Evolutionary conservation across 2,113 vertebrate species (phyloP), one percentile per base, ranked within the genome.

Genomic region (Uria lomvia): DNA sequence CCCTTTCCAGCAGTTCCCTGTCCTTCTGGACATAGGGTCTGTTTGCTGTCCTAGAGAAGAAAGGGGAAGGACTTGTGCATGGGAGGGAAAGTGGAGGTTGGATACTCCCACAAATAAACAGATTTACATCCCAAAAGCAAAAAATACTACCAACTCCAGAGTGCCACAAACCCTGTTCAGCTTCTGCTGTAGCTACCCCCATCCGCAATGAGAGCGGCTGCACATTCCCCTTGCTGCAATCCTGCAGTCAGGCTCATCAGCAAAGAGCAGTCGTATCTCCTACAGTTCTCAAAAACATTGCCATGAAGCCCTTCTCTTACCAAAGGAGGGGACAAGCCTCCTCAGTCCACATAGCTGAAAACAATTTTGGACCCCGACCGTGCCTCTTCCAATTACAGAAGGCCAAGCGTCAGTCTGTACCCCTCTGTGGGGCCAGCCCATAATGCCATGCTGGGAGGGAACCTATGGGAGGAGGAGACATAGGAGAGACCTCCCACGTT

Each of bases 201-300:
- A 19, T 38, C 13, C 0, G 0, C 6, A 8, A 62, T 0, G 0
- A 5, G 5, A 71, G 70, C 1, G 11, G 70, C 55, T 13, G 11
- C 8, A 6, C 11, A 1, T 4, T 67, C 15, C 50, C 92, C 24
- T n/a, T 0, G 1, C 72, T n/a, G 73, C 56, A 29, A 22, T 22
- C 73, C 65, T 0, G 0, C 55, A 0, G 32, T 67, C 45, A 12
- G 23, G 47, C 66, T 60, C 58, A 26, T 50, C 66, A 47, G 38
- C 56, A 36, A 15, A n/a, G 66, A 19, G 0, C 0, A 60, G 5
- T 11, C 45, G 1, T 12, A 52, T 7, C 43, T 60, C 77, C 80
- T 89, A 0, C 47, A 17, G 43, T 30, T 68, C 88, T 73, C 62
- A 60, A 22, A 22, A 79, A 71, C 66, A 30, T 21, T 22, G 23